phyloP scores from a whole-genome alignment of 2,113 vertebrate species.

The Lutjanus erythropterus region DNA sequence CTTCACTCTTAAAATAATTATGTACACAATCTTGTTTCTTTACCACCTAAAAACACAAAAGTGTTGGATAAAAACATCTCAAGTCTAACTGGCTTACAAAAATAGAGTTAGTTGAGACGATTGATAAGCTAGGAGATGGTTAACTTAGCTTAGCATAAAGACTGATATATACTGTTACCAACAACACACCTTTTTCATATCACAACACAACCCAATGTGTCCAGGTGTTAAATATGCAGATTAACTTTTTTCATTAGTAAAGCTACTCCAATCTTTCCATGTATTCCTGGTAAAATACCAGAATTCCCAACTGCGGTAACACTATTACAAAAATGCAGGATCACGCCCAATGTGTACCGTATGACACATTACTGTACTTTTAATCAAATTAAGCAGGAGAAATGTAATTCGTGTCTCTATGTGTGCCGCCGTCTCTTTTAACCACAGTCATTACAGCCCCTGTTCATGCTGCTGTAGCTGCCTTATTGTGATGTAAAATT shows the following conservation, averaged over 20 bases:
- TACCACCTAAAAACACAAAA: no score
- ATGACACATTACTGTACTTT: not conserved
- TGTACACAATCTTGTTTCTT: no score
- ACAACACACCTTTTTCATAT: not conserved
- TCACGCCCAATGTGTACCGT: not conserved
- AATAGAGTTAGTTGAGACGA: no score
- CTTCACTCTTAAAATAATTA: no score
- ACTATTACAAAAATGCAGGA: slow-evolving; percentile 2
- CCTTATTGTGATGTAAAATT: slow-evolving; percentile 42
- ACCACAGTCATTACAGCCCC: slow-evolving; percentile 13
- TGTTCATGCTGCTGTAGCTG: slow-evolving; percentile 11
- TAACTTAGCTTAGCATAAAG: no score
- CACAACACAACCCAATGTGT: not conserved
- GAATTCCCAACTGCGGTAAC: not conserved
- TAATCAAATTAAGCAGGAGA: not conserved
- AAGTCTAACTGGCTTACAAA: no score
- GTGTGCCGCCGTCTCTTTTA: not conserved
- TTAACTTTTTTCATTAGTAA: not conserved
- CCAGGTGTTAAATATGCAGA: no score
- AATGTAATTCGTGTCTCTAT: not conserved
- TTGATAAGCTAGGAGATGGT: no score
- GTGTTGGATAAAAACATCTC: no score
- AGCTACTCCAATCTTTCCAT: not conserved
- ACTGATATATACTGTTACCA: not conserved
- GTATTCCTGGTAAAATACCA: not conserved